Base-by-base conservation (phyloP, 92 coral and sea anemone species). In the Meandrina meandrites region DNA sequence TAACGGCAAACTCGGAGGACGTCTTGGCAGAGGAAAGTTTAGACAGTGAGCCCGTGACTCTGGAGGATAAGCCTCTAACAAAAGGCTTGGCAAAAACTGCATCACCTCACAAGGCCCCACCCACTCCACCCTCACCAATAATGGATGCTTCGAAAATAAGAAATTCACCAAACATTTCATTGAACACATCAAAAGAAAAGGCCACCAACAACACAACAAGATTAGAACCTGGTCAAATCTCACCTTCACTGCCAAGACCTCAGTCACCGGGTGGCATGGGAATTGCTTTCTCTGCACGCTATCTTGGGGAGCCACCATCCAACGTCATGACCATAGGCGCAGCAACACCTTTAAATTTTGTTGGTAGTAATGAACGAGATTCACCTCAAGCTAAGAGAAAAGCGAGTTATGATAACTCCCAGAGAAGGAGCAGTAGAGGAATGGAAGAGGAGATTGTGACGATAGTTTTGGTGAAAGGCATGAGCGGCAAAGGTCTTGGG, bases 401-500 rank as follows among this genome's bases (percentile, higher is more conserved):
- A 74, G 76, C 34, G 19, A 62, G 75, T 77, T 78, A 68, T 21
- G 87, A 50, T 57, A 56, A 30, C 27, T 13, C 75, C 9, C 74
- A 5, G 51, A 84, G 81, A 51, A 78, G 54, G 31, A 86, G 22
- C 51, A 85, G 87, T 30, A 84, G 31, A 27, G 70, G 47, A 5
- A 35, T 71, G 48, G 92, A 93, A 74, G 90, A 87, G 50, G 91
- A 90, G 73, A 70, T 94, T 50, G 84, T 94, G 28, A 94, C 98
- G 3, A 91, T 97, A 2, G 98, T 95, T 0, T 81, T 97, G 30
- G 98, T 93, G 24, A 97, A 97, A 75, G 99, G 99, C 22, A 90
- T 94, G 89, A 94, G 91, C 73, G 96, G 96, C 6, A 97, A 92
- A 74, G 96, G 98, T 27, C 94, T 97, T 75, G 99, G 99, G 27